Conservation (phyloP, 2,888 invertebrate genomes). For the Archips crataeganus region DNA sequence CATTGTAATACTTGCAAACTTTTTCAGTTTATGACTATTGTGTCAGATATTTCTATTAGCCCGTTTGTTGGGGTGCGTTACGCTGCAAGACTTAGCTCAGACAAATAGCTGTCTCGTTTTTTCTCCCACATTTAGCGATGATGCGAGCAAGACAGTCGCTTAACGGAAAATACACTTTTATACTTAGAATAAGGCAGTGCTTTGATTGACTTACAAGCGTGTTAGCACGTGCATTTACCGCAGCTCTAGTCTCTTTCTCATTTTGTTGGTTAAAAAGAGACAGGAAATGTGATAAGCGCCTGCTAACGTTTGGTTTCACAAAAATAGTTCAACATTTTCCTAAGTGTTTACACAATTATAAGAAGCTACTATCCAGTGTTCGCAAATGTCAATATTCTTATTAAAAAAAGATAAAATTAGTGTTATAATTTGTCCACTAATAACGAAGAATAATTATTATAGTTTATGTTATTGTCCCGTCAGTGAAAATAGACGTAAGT, state of each 20-base stretch:
- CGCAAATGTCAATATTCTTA: slow-evolving; percentile 24
- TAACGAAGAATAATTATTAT: no score
- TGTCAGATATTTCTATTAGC: not conserved
- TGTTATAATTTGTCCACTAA: no score
- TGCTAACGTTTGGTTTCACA: slow-evolving; percentile 28
- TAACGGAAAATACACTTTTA: slow-evolving; percentile 62
- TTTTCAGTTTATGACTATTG: not conserved
- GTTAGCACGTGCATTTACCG: slow-evolving; percentile 4
- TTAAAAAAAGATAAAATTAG: not conserved
- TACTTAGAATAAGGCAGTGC: slow-evolving; percentile 84
- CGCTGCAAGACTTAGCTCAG: not conserved
- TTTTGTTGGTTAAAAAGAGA: slow-evolving; percentile 10
- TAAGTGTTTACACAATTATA: slow-evolving; percentile 42
- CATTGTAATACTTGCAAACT: not conserved
- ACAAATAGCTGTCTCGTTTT: slow-evolving; percentile 1
- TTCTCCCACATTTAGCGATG: slow-evolving; percentile 6
- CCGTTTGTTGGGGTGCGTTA: not conserved
- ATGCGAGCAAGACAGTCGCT: slow-evolving; percentile 45
- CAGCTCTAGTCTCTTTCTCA: slow-evolving; percentile 15
- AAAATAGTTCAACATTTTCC: slow-evolving; percentile 39
- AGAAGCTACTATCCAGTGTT: slow-evolving; percentile 38
- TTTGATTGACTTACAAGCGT: slow-evolving; percentile 70
- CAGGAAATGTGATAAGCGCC: not conserved
- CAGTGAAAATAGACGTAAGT: no score
- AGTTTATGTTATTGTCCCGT: no score